Evolutionary conservation across 2,113 vertebrate genomes (phyloP), one percentile per base, ranked within the genome.

Genomic region (Eubucco bourcierii): DNA sequence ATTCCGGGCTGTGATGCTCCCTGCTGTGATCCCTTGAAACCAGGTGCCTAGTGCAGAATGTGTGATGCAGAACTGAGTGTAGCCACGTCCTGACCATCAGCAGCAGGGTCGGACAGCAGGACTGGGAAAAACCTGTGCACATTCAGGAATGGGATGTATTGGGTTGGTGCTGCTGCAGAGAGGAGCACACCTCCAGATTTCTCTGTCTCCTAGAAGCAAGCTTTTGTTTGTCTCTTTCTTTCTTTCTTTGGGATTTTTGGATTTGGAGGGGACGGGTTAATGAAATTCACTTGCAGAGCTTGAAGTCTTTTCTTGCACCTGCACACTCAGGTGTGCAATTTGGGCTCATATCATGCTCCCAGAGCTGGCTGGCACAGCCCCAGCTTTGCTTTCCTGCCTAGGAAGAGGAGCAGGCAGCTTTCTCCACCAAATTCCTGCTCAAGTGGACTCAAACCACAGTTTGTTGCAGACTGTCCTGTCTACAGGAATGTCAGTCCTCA

Each of bases 331-430:
- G 33, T 83, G 68, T 34, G 10, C 9, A 3, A 55, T 90, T 80
- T 4, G 4, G 1, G 24, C 47, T 80, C 0, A 0, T 25, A 27
- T 33, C 15, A 27, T 23, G n/a, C 23, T 24, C 37, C 50, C 55
- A 56, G 46, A 70, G 10, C 55, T 87, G 44, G 16, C 68, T 39
- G 61, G 46, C 47, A 53, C 33, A 90, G 58, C 23, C 41, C 29
- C 50, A 66, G 13, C 24, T 10, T 70, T 86, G 41, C 7, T 13
- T 37, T 80, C 46, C 56, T n/a, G 31, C 25, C 50, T 64, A 15
- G 39, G 44, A 70, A 90, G 31, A 73, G 18, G 41, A 87, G 50
- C 33, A 33, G 15, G 23, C 11, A 50, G 41, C 50, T 76, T 80
- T 53, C 24, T 66, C 64, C 21, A 85, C 65, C 1, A 74, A 90